Evolutionary conservation across 1,140 invertebrate species (phyloP).

Genomic region (Periplaneta americana): DNA sequence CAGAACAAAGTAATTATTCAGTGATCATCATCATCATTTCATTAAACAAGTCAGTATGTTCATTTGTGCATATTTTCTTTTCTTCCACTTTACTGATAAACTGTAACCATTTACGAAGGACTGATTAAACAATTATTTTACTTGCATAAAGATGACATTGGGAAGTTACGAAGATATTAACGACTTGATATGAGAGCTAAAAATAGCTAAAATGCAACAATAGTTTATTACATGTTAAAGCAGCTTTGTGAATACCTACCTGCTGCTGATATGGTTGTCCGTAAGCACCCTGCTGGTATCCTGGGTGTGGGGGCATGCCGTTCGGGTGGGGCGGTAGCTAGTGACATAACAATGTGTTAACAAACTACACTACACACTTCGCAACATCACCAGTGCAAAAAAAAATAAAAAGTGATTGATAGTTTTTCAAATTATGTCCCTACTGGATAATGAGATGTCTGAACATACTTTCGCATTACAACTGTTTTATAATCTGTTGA

Average conservation of each 20-base stretch:
- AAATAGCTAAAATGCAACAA: no score
- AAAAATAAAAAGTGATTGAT: not conserved
- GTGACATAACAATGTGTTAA: not conserved
- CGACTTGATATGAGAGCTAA: no score
- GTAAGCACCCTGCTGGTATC: not conserved
- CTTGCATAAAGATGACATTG: no score
- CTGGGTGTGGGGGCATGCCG: conserved; percentile 1
- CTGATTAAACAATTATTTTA: no score
- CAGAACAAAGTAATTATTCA: no score
- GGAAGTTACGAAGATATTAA: no score
- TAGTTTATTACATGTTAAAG: no score
- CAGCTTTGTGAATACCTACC: not conserved
- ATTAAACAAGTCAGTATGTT: no score
- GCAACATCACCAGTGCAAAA: not conserved
- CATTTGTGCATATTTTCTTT: no score
- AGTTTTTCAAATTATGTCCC: not conserved
- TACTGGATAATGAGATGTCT: not conserved
- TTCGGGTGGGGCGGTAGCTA: conserved; percentile 10
- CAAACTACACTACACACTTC: not conserved
- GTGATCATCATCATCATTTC: no score
- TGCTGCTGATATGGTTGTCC: conserved; percentile 6
- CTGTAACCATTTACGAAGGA: no score
- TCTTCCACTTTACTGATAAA: no score
- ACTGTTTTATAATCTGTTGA: not conserved
- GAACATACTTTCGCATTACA: not conserved